Conservation (phyloP, 2,888 invertebrate genomes). For the Sinelater perroti region DNA sequence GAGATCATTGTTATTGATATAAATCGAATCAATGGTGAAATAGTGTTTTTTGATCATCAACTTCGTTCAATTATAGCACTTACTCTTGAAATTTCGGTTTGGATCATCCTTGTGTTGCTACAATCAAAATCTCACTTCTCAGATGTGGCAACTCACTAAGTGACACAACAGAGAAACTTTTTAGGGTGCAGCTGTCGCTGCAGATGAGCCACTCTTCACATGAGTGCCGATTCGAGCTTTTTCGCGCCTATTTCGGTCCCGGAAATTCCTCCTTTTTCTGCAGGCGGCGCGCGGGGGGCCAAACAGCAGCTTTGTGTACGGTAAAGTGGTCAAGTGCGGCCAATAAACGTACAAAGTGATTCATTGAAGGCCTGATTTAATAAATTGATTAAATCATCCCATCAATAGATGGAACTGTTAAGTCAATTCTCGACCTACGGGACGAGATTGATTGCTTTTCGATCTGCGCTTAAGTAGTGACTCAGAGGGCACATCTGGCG, state of each 20-base stretch:
- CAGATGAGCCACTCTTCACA: too few species aligned
- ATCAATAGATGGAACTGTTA: conserved; percentile 59
- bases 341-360: conserved; percentile 49
- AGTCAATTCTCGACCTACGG: conserved; percentile 53
- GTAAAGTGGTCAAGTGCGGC: conserved; percentile 44
- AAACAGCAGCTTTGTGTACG: conserved; percentile 26
- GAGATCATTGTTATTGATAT: too few species aligned
- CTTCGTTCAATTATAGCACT: too few species aligned
- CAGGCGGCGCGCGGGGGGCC: background rate
- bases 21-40: too few species aligned
- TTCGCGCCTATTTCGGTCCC: conserved; percentile 2
- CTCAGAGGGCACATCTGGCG: conserved; percentile 23
- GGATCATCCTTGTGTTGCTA: too few species aligned
- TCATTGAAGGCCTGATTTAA: conserved; percentile 54
- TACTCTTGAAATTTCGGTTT: too few species aligned
- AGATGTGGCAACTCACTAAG: too few species aligned
- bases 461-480: conserved; percentile 34
- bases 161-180: too few species aligned
- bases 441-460: conserved; percentile 45
- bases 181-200: too few species aligned
- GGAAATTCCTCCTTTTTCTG: conserved; percentile 1
- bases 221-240: too few species aligned
- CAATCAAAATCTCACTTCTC: too few species aligned
- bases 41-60: too few species aligned
- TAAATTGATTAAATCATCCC: conserved; percentile 58